phyloP scores from a whole-genome alignment of 2,888 invertebrate genomes.

The Steinernema carpocapsae region DNA sequence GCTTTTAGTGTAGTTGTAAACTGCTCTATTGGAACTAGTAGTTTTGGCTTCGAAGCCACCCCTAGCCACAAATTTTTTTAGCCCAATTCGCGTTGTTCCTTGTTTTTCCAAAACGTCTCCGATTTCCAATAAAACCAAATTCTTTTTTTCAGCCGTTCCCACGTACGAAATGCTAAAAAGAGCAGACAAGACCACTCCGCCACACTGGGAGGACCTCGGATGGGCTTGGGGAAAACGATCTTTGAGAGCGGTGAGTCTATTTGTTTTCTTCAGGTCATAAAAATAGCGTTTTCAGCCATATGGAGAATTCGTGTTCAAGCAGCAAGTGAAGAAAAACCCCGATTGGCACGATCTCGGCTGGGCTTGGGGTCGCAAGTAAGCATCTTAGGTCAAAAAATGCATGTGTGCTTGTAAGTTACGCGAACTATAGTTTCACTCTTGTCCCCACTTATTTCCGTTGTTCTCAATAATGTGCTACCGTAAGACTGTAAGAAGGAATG shows the following conservation, averaged over 20 bases:
- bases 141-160: neutral
- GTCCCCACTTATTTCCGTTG: neutral
- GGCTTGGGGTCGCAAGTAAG: slow-evolving; percentile 53
- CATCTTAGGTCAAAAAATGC: neutral
- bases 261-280: neutral
- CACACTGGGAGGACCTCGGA: slow-evolving; percentile 55
- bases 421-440: neutral
- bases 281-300: slow-evolving; percentile 8
- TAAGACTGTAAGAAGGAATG: too few species aligned
- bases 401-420: neutral
- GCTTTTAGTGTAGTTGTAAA: neutral
- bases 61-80: neutral
- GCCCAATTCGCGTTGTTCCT: neutral
- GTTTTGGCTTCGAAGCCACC: neutral
- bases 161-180: slow-evolving; percentile 15
- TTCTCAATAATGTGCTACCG: neutral
- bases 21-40: neutral
- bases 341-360: slow-evolving; percentile 61
- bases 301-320: slow-evolving; percentile 36
- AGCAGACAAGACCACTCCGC: slow-evolving; percentile 26
- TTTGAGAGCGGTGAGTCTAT: slow-evolving; percentile 29
- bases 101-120: neutral
- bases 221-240: slow-evolving; percentile 56
- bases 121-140: neutral
- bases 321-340: slow-evolving; percentile 58